Evolutionary conservation across 2,797 vertebrate genomes (phyloP), one percentile per base, ranked within the genome.

Genomic region (Esox masquinongy): DNA sequence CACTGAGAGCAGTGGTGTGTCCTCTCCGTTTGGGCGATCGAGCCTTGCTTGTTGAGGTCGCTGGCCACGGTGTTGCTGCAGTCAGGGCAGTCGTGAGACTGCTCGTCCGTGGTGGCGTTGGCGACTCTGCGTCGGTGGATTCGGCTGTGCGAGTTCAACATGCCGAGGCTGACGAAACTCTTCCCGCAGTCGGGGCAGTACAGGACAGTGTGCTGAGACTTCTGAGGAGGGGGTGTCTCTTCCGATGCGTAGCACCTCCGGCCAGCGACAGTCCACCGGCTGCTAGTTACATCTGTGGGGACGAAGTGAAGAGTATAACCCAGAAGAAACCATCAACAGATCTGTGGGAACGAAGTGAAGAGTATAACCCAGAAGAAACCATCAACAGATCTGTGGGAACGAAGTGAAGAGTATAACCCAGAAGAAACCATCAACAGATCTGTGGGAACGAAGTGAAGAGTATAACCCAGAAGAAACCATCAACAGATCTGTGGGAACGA

Each of bases 1-100:
- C 68, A 70, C 43, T 70, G 43, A 2, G 68, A 67, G 63, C 70
- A 77, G 9, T 12, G 12, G 43, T 50, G 24, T 22, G 22, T 43
- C 31, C 49, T 70, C 68, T 49, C 39, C 43, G 12, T 11, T 5
- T 47, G 43, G 43, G 43, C 11, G 12, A 47, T 4, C 0, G 43
- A 47, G 43, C 9, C 43, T 5, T 24, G 34, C 74, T 64, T 49
- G 22, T 26, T 61, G 19, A 16, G 16, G 14, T 64, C 26, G 16
- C 15, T 17, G 11, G 19, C 24, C 26, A 15, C 5, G 22, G 14
- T 4, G 36, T 64, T 64, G 14, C 72, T 24, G 22, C 56, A 73
- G 36, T 26, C 59, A 3, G 22, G 22, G 36, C 59, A 73, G 36
- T 63, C 22, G 39, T 63, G 59, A 3, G 47, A 24, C 26, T 24